Base-by-base conservation (phyloP, 2,888 invertebrate species). In the Ochropacha duplaris region DNA sequence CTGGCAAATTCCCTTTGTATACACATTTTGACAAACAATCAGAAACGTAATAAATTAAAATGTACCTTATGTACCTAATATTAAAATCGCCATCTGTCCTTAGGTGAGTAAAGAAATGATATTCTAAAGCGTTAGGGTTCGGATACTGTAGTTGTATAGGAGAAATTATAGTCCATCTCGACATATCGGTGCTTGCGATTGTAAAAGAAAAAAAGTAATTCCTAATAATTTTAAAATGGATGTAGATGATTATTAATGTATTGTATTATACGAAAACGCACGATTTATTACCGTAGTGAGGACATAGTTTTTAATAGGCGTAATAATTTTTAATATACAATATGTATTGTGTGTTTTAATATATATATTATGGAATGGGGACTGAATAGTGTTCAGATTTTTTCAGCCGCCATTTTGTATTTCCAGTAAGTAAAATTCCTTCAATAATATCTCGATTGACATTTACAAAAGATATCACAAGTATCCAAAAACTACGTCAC, bases 121-220 rank as follows among this genome's bases (percentile, higher is more conserved):
- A 88, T 88, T 88, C 86, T 89, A 90, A 90, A 89, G 68, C 63
- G 64, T 78, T 76, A 78, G 81, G 78, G 73, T 70, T 66, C 9
- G 16, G 62, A 66, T 71, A 74, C 64, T 68, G 63, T 75, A 74
- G 68, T 64, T 82, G 71, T 79, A 76, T 83, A 86, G 82, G 75
- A 76, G 76, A 69, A 71, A 66, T 36, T 68, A 56, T 60, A 90
- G 90, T 91, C 90, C 89, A 91, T 87, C 79, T 87, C 78, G 78
- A 92, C 91, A 92, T 92, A 92, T 92, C 92, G 92, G 92, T 92
- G 92, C 92, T 92, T 90, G 81, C 82, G 83, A 19, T 44, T 44
- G 81, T 83, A 83, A 79, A 72, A 61, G 72, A 74, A 72, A 61
- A 60, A 61, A 76, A 57, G 76, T 75, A 78, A 87, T 87, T 86